phyloP scores from a whole-genome alignment of 2,113 vertebrate genomes.

The Dunckerocampus dactyliophorus region DNA sequence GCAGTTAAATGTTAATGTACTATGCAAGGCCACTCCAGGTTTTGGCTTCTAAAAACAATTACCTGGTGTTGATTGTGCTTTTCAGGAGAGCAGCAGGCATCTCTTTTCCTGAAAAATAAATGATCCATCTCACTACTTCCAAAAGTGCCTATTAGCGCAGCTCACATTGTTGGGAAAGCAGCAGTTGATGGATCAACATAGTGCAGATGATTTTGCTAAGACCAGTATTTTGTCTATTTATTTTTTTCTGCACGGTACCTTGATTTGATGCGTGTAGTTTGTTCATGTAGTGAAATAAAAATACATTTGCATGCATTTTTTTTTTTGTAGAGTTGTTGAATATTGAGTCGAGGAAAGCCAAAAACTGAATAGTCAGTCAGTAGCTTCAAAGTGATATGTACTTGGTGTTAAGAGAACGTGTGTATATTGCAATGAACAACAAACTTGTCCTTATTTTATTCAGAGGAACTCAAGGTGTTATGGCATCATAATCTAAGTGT shows the following conservation, averaged over 20 bases:
- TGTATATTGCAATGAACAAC: neutral
- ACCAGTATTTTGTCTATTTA: slow-evolving; percentile 12
- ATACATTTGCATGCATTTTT: no score
- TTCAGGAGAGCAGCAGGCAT: slow-evolving; percentile 46
- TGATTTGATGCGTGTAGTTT: neutral
- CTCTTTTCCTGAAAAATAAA: slow-evolving; percentile 60
- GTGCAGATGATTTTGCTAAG: slow-evolving; percentile 22
- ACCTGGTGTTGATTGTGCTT: slow-evolving; percentile 49
- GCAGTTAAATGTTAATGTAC: no score
- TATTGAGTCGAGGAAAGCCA: no score
- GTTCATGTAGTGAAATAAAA: no score
- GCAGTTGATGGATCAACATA: slow-evolving; percentile 42
- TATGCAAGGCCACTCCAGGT: slow-evolving; percentile 7
- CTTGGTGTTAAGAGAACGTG: no score
- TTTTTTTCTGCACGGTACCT: slow-evolving; percentile 5
- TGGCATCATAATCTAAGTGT: slow-evolving; percentile 8
- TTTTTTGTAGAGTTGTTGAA: no score
- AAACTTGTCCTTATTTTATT: neutral
- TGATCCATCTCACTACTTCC: slow-evolving; percentile 57
- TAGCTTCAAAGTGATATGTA: no score
- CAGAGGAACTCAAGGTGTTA: neutral
- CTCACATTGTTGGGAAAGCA: slow-evolving; percentile 50
- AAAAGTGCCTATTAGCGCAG: slow-evolving; percentile 68
- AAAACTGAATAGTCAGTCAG: no score
- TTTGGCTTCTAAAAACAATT: slow-evolving; percentile 14